Conservation (phyloP, 2,113 vertebrate species). For the Donacobius atricapilla region DNA sequence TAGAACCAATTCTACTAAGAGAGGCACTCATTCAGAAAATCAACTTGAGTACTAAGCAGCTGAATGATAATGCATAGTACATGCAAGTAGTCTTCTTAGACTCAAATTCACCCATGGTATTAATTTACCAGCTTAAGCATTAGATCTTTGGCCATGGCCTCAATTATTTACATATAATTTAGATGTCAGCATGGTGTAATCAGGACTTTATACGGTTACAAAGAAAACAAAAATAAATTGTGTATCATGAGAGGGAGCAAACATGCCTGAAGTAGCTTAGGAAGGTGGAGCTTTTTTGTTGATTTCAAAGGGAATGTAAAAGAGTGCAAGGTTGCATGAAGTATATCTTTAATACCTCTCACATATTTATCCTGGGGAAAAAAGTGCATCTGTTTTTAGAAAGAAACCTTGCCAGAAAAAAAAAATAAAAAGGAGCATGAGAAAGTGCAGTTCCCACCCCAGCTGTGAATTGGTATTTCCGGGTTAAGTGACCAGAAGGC, state of each 20-base stretch:
- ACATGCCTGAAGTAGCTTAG: not conserved
- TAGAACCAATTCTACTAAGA: not conserved
- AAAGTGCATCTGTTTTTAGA: constrained; percentile 12
- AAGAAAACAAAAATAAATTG: not conserved
- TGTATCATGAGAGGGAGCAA: not conserved
- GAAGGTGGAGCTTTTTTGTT: not conserved
- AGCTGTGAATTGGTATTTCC: constrained; percentile 20
- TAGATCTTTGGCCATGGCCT: not conserved
- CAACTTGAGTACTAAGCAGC: not conserved
- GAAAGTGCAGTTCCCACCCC: constrained; percentile 22
- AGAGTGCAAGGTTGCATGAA: not conserved
- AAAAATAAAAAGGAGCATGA: constrained; percentile 24
- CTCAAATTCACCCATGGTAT: not conserved
- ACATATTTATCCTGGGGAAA: not conserved
- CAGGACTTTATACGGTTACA: not conserved
- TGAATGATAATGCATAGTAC: not conserved
- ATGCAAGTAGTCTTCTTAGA: not conserved
- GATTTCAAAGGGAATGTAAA: not conserved
- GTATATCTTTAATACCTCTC: not conserved
- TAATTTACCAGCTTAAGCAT: not conserved
- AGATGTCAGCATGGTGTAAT: not conserved
- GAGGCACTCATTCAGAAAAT: not conserved
- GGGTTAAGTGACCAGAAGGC: not conserved
- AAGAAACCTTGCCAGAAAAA: constrained; percentile 24
- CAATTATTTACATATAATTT: not conserved